Base-by-base conservation (phyloP, 2,113 vertebrate genomes). In the Sterrhoptilus dennistouni region DNA sequence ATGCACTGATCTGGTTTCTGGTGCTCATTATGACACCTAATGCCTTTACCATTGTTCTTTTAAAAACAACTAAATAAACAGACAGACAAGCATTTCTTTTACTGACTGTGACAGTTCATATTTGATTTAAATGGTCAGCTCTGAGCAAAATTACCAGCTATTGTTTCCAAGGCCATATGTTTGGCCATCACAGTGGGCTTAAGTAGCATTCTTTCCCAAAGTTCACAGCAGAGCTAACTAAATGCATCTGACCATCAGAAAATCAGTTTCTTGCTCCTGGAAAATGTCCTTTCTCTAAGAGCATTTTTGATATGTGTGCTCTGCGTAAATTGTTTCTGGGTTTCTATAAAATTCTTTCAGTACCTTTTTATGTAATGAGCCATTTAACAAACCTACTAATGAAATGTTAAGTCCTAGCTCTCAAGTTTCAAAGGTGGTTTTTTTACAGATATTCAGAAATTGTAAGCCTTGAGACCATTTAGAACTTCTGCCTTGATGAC, bases 161-260 rank as follows among this genome's bases (percentile, higher is more conserved):
- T 95, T 94, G 59, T 93, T 96, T 95, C 28, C 61, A 75, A 66
- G 50, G 42, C 79, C 52, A 5, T 80, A 35, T 78, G 68, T 95
- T 90, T 95, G 68, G 53, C 78, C 72, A 54, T 89, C 74, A 77
- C 74, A 77, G 63, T 54, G 64, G 85, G 21, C 80, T 47, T 75
- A 86, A 92, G 85, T 68, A 90, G 56, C 75, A 66, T 19, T 38
- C 22, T 72, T 75, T 79, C 40, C 14, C 53, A 27, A 64, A 64
- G 50, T 59, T 83, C 33, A 27, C 57, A 68, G 54, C 49, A 82
- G 49, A 78, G 49, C 80, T 93, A 84, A 71, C 60, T 63, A 31
- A 59, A 75, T 69, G 59, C 57, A 49, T 91, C 50, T 92, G 83
- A 74, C 81, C 56, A 13, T 36, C 14, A 4, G 74, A 66, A 93